Base-by-base conservation (phyloP, 2,888 invertebrate genomes). In the Isoperla grammatica region DNA sequence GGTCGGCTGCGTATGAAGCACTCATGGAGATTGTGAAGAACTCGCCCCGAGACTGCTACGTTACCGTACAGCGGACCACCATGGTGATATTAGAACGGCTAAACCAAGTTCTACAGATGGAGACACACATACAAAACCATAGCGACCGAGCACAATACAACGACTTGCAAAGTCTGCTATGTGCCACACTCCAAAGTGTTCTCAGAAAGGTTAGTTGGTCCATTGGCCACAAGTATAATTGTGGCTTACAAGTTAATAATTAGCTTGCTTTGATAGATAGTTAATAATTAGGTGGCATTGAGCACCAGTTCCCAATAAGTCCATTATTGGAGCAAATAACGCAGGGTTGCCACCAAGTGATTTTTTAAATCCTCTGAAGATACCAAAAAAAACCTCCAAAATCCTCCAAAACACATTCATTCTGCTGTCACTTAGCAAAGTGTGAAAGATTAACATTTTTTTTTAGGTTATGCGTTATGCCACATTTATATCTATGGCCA, bases 1-100 rank as follows among this genome's bases (percentile, higher is more conserved):
- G 99, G 65, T 92, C 95, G 22, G 96, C 98, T 35, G 99, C 99
- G 0, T 99, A 99, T 73, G 98, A 99, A 76, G 97, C 99, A 0
- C 80, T 99, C 0, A 99, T 99, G 98, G 98, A 98, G 78, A 90
- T 99, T 90, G 93, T 99, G 45, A 99, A 98, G 75, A 98, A 97
- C 75, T 96, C 96, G 1, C 97, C 99, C 0, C 84, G 86, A 66
- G 97, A 98, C 78, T 99, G 98, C 74, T 99, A 99, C 74, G 82
- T 90, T 1, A 90, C 92, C 53, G 98, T 99, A 40, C 95, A 98
- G 77, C 90, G 88, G 71, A 97, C 98, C 0, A 97, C 98, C 0
- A 88, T 98, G 84, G 90, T 97, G 13, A 95, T 99, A 67, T 78
- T 99, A 68, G 93, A 96, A 68, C 81, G 96, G 67, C 76, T 99